Base-by-base conservation (phyloP, 2,113 vertebrate genomes). In the Gasterosteus nipponicus region DNA sequence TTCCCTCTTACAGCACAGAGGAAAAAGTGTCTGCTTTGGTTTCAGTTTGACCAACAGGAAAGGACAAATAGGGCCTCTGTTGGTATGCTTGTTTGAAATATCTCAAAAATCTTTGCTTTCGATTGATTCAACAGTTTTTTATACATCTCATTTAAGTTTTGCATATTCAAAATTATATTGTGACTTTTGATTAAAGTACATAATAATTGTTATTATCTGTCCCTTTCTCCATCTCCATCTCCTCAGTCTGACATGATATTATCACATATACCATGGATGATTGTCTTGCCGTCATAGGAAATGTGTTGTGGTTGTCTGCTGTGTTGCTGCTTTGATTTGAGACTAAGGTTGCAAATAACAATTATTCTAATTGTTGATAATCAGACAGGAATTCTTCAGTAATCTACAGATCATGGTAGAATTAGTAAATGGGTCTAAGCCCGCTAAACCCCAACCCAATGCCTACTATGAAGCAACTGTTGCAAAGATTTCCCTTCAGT, bases 1-100 rank as follows among this genome's bases (percentile, higher is more conserved):
- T 84, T 87, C 64, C 68, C 77, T 83, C 15, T 42, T 71, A 62
- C 76, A 69, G 78, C 69, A 71, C 49, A 78, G 57, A 71, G 38
- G 35, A 83, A 62, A 65, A 58, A 72, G 19, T 35, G n/a, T 19
- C 12, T 38, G 29, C 22, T 35, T 63, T 4, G 8, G 35, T 49
- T 81, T 63, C 5, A 10, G 35, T 49, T 81, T 60, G 16, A 31
- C 44, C 22, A 29, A 46, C n/a, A 67, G 19, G 6, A 9, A 12
- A 16, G 7, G 3, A 65, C 2, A n/a, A 49, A 62, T 15, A 59
- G 63, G 38, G 59, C 7, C n/a, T n/a, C 10, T 57, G 42, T 19
- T 5, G 60, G 3, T 31, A 29, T 44, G 10, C 35, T 47, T 63
- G 35, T 54, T 60, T 15, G 2, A 54, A 29, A 47, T 35, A 26